Evolutionary conservation across 2,888 invertebrate genomes (phyloP), one percentile per base, ranked within the genome.

Genomic region (Tyria jacobaeae): DNA sequence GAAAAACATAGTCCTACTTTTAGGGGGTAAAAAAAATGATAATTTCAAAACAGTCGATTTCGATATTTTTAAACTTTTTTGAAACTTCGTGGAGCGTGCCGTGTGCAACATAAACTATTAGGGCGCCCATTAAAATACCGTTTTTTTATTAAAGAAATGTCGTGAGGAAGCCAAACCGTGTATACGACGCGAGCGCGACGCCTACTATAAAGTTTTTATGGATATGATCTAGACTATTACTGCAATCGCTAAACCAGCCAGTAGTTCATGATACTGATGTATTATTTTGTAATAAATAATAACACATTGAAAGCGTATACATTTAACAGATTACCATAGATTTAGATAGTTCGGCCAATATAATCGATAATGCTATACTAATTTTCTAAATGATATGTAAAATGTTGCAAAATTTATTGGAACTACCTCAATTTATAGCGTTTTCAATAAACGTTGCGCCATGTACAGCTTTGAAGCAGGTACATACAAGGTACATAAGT

Each of bases 401-500:
- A 35, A 48, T 15, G 17, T 68, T 71, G 56, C 58, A 51, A 57
- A 34, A 75, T 52, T 37, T 27, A 55, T 53, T 24, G 7, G 7
- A 21, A 24, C 41, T 25, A 39, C n/a, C 17, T 48, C 9, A 7
- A 35, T 34, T 57, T 41, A 25, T 17, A 48, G n/a, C 24, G 44
- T 49, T 39, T 49, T 49, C 54, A 39, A 15, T 48, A 59, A 15
- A 62, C 47, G 57, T 68, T 71, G 34, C 60, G 44, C 34, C 59
- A 70, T 37, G 35, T 4, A 51, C 7, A 5, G 34, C 24, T 10
- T 47, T 37, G 6, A 39, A 57, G 50, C 25, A 51, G 4, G n/a
- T n/a, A n/a, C 15, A 48, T 4, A n/a, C 14, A 44, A 34, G 21
- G 25, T 49, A 47, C 15, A 49, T 48, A 50, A 39, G n/a, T n/a